Evolutionary conservation across 2,888 invertebrate species (phyloP).

Genomic region (Sipunculus nudus): DNA sequence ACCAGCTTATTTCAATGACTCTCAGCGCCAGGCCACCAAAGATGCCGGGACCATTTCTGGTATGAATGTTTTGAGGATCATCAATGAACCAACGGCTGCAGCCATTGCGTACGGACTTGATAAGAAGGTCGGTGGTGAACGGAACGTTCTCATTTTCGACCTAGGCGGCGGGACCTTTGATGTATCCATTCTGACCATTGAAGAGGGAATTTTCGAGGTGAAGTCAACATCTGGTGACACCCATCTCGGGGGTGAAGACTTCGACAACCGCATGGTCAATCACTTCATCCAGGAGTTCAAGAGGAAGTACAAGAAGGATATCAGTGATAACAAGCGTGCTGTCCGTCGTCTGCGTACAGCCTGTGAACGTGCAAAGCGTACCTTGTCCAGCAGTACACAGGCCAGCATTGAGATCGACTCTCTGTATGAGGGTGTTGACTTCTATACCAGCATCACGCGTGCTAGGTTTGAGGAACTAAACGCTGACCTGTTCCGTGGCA

Average conservation of each 20-base stretch:
- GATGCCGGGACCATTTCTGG: conserved; percentile 87
- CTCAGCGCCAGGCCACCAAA: conserved; percentile 75
- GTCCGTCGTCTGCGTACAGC: conserved; percentile 90
- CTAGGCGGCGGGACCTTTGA: conserved; percentile 92
- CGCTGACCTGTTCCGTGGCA: conserved; percentile 93
- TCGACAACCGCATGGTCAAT: conserved; percentile 66
- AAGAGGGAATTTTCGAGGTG: conserved; percentile 93
- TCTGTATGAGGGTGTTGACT: conserved; percentile 92
- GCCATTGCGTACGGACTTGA: conserved; percentile 70
- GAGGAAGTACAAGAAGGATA: conserved; percentile 65
- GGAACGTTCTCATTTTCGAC: conserved; percentile 73
- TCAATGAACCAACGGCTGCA: conserved; percentile 78
- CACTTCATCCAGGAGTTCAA: conserved; percentile 65
- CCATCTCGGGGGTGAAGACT: conserved; percentile 89
- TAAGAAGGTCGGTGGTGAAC: conserved; percentile 69
- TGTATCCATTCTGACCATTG: conserved; percentile 93
- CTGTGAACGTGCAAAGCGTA: conserved; percentile 76
- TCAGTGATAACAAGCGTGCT: conserved; percentile 81
- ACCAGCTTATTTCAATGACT: conserved; percentile 66
- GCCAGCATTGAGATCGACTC: conserved; percentile 90
- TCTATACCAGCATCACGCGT: conserved; percentile 92
- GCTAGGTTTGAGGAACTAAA: conserved; percentile 97
- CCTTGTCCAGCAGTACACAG: conserved; percentile 70
- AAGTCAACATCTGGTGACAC: conserved; percentile 96
- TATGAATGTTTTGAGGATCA: conserved; percentile 84